These are phyloP conservation scores for Buteo buteo DNA, from an alignment of 2,113 vertebrate genomes.

Conservation along the genomic window DNA sequence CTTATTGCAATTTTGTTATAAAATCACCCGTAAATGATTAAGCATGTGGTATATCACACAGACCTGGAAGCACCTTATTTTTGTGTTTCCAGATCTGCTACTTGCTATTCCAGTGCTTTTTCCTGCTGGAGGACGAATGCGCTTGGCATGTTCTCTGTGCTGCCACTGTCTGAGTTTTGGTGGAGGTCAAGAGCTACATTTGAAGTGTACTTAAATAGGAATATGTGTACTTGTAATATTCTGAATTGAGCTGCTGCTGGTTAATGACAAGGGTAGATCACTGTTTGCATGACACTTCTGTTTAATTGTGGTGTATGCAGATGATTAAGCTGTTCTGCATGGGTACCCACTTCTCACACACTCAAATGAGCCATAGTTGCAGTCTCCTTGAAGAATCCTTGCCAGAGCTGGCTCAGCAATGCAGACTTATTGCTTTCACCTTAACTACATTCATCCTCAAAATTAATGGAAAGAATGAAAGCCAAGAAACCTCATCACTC, in stretches of 20 bases:
- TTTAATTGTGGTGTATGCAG: background rate
- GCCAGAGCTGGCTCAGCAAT: background rate
- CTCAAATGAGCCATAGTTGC: background rate
- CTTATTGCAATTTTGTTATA: background rate
- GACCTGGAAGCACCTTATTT: background rate
- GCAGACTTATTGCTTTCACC: background rate
- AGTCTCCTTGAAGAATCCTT: constrained; percentile 21
- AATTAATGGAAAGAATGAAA: background rate
- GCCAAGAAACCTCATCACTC: background rate
- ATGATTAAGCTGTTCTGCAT: background rate
- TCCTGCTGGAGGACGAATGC: background rate
- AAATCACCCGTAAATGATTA: background rate
- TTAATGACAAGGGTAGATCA: background rate
- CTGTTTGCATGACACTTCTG: background rate
- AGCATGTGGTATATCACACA: background rate
- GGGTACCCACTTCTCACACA: background rate
- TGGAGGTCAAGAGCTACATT: background rate
- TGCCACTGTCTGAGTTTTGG: background rate
- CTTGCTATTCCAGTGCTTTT: background rate
- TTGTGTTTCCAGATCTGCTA: background rate
- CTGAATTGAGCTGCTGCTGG: background rate
- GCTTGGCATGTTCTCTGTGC: background rate
- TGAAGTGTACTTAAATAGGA: background rate
- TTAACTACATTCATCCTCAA: background rate
- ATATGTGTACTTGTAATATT: background rate